Evolutionary conservation across 2,113 vertebrate species (phyloP).

Genomic region (Strix uralensis): DNA sequence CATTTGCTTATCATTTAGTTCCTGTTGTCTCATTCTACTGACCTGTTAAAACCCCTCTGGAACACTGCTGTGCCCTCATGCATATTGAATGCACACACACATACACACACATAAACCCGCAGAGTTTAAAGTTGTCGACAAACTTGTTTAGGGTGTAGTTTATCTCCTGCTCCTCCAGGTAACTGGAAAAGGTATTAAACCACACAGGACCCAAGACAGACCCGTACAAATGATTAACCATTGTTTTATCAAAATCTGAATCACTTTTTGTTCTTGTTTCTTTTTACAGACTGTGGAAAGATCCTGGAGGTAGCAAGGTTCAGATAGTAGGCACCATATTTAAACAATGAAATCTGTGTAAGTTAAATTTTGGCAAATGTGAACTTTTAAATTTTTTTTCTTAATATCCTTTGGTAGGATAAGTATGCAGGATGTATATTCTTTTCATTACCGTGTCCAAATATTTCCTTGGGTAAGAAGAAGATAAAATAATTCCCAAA

Average conservation of each 20-base stretch:
- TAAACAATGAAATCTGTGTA: neutral
- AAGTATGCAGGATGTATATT: neutral
- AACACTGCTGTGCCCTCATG: neutral
- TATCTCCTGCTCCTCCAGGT: neutral
- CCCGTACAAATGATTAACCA: neutral
- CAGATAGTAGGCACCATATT: neutral
- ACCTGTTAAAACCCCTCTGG: neutral
- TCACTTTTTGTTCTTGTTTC: neutral
- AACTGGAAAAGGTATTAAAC: neutral
- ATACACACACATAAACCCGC: neutral
- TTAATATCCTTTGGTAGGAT: neutral
- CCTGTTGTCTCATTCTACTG: neutral
- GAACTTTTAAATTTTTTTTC: neutral
- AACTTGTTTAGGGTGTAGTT: neutral
- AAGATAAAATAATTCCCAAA: neutral
- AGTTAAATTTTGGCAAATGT: neutral
- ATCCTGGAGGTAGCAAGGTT: neutral
- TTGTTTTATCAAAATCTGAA: neutral
- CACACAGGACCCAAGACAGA: accelerated
- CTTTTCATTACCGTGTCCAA: neutral
- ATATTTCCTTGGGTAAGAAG: neutral
- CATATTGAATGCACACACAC: neutral
- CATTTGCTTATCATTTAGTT: neutral
- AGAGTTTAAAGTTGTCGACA: neutral
- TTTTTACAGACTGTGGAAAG: neutral